phyloP scores from a whole-genome alignment of 2,113 vertebrate genomes.

The Pantherophis guttatus region DNA sequence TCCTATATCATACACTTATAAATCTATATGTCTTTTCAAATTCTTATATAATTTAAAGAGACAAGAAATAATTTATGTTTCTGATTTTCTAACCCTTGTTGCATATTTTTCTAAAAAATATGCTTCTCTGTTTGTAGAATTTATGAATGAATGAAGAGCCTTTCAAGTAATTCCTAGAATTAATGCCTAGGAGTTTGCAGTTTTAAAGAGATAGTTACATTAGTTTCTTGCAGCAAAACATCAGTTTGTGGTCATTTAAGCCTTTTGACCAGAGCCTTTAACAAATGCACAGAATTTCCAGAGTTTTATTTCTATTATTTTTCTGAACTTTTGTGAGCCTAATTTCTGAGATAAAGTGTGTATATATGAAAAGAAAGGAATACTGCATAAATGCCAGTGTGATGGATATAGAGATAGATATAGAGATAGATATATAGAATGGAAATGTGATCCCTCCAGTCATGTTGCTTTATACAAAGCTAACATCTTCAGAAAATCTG shows the following conservation, averaged over 20 bases:
- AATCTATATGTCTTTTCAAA: background rate
- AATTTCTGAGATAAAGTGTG: slow-evolving; percentile 6
- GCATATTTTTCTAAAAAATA: slow-evolving; percentile 2
- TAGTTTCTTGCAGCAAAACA: background rate
- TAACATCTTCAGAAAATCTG: background rate
- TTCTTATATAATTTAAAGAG: background rate
- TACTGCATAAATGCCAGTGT: background rate
- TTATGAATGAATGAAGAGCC: background rate
- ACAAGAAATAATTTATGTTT: background rate
- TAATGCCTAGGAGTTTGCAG: background rate
- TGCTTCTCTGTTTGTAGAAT: background rate
- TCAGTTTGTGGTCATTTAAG: background rate
- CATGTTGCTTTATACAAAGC: background rate
- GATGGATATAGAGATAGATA: background rate
- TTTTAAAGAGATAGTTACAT: background rate
- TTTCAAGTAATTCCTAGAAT: background rate
- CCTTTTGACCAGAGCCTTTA: background rate
- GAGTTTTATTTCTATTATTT: background rate
- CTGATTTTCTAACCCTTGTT: background rate
- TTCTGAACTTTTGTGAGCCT: background rate
- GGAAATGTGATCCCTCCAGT: too few relatives aligned
- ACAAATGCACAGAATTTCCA: background rate
- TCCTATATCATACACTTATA: background rate
- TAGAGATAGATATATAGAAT: background rate
- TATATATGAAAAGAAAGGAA: background rate